Evolutionary conservation across 2,888 invertebrate species (phyloP).

Genomic region (Mactromeris polynyma): DNA sequence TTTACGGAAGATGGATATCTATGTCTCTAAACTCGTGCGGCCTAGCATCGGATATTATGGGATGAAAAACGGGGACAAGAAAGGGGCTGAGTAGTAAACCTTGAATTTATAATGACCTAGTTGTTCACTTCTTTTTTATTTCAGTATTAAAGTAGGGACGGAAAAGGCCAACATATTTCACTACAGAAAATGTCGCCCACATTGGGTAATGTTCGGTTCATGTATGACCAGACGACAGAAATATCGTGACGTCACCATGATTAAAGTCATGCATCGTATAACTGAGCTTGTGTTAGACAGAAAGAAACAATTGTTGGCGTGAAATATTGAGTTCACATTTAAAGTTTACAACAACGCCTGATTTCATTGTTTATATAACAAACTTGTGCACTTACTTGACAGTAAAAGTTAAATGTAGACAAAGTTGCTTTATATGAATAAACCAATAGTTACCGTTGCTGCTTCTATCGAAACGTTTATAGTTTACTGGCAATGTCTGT

Average conservation of each 20-base stretch:
- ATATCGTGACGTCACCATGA: constrained; percentile 29
- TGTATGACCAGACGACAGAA: constrained; percentile 9
- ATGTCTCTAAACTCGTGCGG: no score
- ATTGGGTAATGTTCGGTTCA: constrained; percentile 36
- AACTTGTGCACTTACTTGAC: no score
- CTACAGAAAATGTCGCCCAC: constrained; percentile 48
- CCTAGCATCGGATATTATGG: background rate
- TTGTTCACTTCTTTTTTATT: background rate
- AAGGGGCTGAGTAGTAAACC: no score
- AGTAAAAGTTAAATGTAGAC: no score
- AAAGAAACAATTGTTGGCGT: constrained; percentile 16
- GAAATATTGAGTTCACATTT: no score
- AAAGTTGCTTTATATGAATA: no score
- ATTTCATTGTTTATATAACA: no score
- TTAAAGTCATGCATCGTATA: constrained; percentile 11
- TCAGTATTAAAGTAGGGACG: constrained; percentile 28
- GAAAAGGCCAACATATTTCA: constrained; percentile 40
- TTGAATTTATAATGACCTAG: background rate
- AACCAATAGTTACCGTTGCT: no score
- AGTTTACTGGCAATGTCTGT: no score
- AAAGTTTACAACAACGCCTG: no score
- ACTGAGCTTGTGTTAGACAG: background rate
- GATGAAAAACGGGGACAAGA: background rate
- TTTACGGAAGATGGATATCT: no score
- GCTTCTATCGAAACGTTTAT: no score